Base-by-base conservation (phyloP, 2,113 vertebrate species). In the Bostrychus sinensis region DNA sequence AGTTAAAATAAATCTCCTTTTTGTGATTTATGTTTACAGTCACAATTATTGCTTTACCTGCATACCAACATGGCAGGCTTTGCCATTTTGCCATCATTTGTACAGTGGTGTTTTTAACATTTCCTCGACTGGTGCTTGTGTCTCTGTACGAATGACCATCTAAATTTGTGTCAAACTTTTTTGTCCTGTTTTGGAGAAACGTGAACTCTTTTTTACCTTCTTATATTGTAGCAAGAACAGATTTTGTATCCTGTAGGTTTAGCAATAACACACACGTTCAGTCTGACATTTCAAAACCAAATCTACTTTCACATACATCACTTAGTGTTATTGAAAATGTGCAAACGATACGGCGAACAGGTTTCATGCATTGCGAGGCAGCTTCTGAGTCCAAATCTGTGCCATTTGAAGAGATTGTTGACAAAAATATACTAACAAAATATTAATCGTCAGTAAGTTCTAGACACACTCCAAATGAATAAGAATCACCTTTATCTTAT, bases 201-300 rank as follows among this genome's bases (percentile, higher is more conserved):
- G 74, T 83, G 62, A 83, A 80, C 84, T 78, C 79, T 91, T 90
- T 87, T 90, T 84, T 87, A 91, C 84, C 86, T 83, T 78, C 82
- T 51, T 72, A 72, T 86, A 89, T 63, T 91, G 92, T 91, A 93
- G 89, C 91, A 89, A 80, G 79, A 82, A 65, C 71, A 67, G 71
- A 70, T 86, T 92, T 91, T 89, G 60, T 92, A 91, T 82, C 72
- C 78, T 26, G 71, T 91, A 91, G 89, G 79, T 86, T 91, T 86
- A 92, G 91, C 92, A 93, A 93, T 93, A 93, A 93, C 80, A 81
- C 71, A 54, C 63, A 67, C 58, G n/a, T 75, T 86, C 68, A 10
- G 41, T 84, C 91, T 68, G 41, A 64, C 73, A 62, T 70, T 50
- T 66, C 4, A 32, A 60, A 66, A 50, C 59, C 8, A 56, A 62